Conservation (phyloP, 2,888 invertebrate genomes). For the Deroplatys truncata region DNA sequence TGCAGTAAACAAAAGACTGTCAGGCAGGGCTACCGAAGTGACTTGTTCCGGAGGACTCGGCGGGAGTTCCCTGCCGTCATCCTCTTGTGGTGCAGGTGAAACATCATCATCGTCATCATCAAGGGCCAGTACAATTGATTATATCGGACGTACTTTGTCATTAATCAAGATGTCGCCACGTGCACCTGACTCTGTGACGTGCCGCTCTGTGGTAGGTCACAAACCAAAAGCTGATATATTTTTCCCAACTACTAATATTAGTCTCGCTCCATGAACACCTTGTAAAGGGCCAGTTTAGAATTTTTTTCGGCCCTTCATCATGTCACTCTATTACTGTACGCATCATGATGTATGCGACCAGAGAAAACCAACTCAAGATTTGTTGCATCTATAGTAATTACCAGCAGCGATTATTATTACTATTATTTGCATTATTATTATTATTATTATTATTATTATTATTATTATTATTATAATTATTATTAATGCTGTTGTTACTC, state of each 20-base stretch:
- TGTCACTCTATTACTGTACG: not conserved
- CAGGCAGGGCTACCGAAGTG: not conserved
- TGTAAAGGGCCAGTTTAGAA: not conserved
- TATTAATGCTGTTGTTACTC: no score
- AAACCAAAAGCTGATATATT: not conserved
- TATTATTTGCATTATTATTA: not conserved
- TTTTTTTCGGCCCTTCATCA: not conserved
- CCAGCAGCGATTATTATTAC: not conserved
- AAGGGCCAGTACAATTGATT: slow-evolving; percentile 5
- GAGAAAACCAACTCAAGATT: not conserved
- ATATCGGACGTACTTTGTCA: slow-evolving; percentile 1
- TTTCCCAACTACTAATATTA: not conserved
- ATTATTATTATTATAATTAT: not conserved
- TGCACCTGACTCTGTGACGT: not conserved
- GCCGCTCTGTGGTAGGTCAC: not conserved
- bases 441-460: not conserved
- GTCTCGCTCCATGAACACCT: not conserved
- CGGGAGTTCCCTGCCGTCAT: slow-evolving; percentile 3
- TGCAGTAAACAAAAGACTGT: not conserved
- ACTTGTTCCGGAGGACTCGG: not conserved
- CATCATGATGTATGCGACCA: not conserved
- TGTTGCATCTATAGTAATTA: not conserved
- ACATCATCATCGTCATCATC: slow-evolving; percentile 13
- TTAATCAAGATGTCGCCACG: not conserved
- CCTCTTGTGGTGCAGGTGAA: slow-evolving; percentile 1